A percentile compares a stretch with the other conserved stretches of the same genome.
phyloP scores from a whole-genome alignment of 2,113 vertebrate genomes.

The Accipiter virgatus region DNA sequence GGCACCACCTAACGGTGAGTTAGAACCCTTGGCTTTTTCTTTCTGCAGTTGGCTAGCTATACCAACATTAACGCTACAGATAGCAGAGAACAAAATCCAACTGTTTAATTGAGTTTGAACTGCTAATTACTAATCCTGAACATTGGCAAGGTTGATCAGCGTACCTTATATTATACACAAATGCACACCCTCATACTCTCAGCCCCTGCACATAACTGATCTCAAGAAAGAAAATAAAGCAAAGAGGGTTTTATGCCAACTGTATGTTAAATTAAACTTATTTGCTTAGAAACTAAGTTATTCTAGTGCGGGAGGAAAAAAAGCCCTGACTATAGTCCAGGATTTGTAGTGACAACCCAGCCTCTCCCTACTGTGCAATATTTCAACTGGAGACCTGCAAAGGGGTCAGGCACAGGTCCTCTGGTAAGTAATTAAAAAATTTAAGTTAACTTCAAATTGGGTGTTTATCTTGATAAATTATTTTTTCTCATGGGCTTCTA shows the following conservation, averaged over 20 bases:
- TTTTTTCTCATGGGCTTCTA: background rate
- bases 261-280: background rate
- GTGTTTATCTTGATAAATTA: background rate
- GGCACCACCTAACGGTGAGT: constrained; percentile 58
- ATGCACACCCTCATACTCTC: rapidly evolving
- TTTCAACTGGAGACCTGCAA: background rate
- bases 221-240: background rate
- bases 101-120: background rate
- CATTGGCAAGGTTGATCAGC: background rate
- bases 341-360: background rate
- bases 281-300: background rate
- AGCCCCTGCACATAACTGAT: background rate
- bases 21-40: background rate
- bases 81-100: background rate
- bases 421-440: background rate
- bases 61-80: background rate
- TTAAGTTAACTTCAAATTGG: background rate
- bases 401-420: background rate
- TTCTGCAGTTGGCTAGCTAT: background rate
- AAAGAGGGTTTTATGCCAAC: background rate
- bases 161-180: rapidly evolving
- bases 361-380: background rate
- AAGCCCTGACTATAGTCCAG: background rate
- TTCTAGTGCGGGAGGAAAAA: background rate
- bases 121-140: background rate